Base-by-base conservation (phyloP, 2,113 vertebrate genomes). In the Chrysemys picta region DNA sequence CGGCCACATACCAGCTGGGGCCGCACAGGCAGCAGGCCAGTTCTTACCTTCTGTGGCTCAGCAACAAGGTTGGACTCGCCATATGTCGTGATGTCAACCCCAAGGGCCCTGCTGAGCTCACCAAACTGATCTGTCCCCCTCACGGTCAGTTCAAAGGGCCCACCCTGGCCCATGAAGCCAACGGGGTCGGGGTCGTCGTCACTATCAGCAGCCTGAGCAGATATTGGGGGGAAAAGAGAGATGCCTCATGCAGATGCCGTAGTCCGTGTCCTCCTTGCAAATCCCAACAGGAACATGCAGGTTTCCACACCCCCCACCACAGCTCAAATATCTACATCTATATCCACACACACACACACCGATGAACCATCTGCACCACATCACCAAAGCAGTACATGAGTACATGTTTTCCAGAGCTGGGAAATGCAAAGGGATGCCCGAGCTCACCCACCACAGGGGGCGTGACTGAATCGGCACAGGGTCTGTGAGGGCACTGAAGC, bases 31-130 rank as follows among this genome's bases (percentile, higher is more conserved):
- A 10, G 81, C 35, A 31, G 16, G 13, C 16, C 24, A 35, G 3
- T 5, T 86, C 97, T 97, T 88, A 99, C 99, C 98, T 98, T 99
- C 88, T 99, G 98, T 16, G 99, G 99, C 93, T 99, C 99, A 2
- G 99, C 98, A 0, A 99, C 96, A 80, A 99, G 98, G 90, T 99
- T 98, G 10, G 98, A 97, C 78, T 99, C 99, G 38, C 98, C 98
- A 0, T 99, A 99, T 0, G 97, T 98, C 5, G 98, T 98, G 91
- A 99, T 49, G 5, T 96, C 50, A 3, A 42, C 52, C 96, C 97
- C 94, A 22, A 49, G 2, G 29, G n/a, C 84, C 12, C 16, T 0
- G 50, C 96, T 59, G 92, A 56, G 3, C 78, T 97, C 45, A 49
- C 84, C 10, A 1, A 38, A 89, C 1, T 78, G 90, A 7, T 3